phyloP scores from a whole-genome alignment of 2,888 invertebrate species.

The Campoletis raptor region DNA sequence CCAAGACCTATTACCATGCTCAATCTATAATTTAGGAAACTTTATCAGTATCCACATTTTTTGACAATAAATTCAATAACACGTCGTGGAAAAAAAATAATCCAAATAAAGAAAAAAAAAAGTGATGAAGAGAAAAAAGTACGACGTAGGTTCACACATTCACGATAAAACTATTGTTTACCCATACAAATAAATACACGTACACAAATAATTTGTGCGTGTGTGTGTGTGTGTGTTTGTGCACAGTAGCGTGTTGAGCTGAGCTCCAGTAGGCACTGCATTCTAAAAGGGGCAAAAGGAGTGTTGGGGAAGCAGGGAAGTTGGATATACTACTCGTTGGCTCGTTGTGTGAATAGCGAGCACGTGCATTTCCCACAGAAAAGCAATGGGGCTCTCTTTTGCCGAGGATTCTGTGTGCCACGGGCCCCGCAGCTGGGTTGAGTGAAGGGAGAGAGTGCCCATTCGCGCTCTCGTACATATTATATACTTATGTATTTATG shows the following conservation, averaged over 20 bases:
- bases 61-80: conserved; percentile 5
- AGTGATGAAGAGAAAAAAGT: not conserved
- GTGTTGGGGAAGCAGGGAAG: conserved; percentile 13
- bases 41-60: not conserved
- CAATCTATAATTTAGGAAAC: not conserved
- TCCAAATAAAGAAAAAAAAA: not conserved
- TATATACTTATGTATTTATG: conserved; percentile 32
- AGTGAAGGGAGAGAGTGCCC: conserved; percentile 59
- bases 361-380: conserved; percentile 85
- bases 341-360: conserved; percentile 81
- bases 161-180: conserved; percentile 28
- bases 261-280: conserved; percentile 43
- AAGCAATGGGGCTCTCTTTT: conserved; percentile 80
- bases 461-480: conserved; percentile 52
- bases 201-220: not conserved
- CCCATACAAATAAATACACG: not conserved
- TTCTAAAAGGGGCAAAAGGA: conserved; percentile 29
- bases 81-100: not conserved
- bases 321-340: conserved; percentile 50
- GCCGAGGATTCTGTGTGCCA: conserved; percentile 60
- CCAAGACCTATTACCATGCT: not conserved
- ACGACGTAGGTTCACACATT: not conserved
- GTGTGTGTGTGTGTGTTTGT: conserved; percentile 19
- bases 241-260: conserved; percentile 52
- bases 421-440: conserved; percentile 60